These are phyloP conservation scores for Drosophila orosa DNA, from an alignment of 1,140 invertebrate species.

Conservation along the genomic window DNA sequence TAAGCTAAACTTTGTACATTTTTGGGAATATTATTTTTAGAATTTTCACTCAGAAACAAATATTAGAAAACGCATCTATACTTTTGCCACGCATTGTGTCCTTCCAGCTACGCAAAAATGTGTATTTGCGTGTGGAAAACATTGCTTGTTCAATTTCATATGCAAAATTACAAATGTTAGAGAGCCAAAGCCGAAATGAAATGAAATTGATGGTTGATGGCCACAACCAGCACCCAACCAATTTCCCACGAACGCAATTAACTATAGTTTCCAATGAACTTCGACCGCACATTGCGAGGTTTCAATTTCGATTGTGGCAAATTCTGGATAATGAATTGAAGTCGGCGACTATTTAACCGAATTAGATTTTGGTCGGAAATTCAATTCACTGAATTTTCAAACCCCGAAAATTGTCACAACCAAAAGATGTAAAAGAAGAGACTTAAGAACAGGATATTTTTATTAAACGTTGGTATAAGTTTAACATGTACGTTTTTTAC, in stretches of 20 bases:
- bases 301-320: conserved; percentile 32
- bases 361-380: not conserved
- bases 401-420: not conserved
- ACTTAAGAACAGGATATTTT: not conserved
- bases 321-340: conserved; percentile 9
- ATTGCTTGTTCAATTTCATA: conserved; percentile 33
- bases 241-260: conserved; percentile 45
- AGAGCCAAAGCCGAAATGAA: conserved; percentile 1
- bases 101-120: not conserved
- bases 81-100: not conserved
- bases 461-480: not conserved
- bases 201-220: conserved; percentile 30
- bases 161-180: conserved; percentile 39
- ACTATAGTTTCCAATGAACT: conserved; percentile 33
- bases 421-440: not conserved
- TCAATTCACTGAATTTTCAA: conserved; percentile 1
- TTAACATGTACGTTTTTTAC: not conserved
- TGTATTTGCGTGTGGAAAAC: conserved; percentile 54
- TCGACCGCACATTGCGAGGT: conserved; percentile 20
- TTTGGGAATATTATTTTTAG: not conserved
- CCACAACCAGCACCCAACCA: conserved; percentile 7
- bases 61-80: not conserved
- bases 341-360: not conserved
- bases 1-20: not conserved
- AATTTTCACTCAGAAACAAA: not conserved